A percentile compares a stretch with the other conserved stretches of the same genome.
Conservation (phyloP, 2,888 invertebrate genomes). For the Volucella zonaria region DNA sequence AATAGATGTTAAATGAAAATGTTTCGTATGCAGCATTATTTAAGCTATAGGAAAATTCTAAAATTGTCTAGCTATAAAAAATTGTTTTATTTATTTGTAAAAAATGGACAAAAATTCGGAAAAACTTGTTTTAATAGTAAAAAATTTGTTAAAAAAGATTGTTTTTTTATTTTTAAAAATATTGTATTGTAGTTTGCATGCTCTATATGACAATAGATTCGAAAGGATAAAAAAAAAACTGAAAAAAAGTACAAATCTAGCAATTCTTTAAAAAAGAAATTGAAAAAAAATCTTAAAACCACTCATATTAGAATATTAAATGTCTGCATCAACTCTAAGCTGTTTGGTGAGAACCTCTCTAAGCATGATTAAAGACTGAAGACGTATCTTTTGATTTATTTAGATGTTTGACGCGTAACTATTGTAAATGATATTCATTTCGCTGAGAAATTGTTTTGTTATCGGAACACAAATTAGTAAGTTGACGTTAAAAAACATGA, state of each 20-base stretch:
- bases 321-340: conserved; percentile 28
- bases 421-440: conserved; percentile 64
- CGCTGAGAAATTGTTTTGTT: conserved; percentile 44
- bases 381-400: conserved; percentile 2
- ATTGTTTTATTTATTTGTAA: conserved; percentile 9
- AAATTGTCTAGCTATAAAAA: conserved; percentile 43
- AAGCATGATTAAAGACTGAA: conserved; percentile 24
- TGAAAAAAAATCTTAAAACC: conserved; percentile 62
- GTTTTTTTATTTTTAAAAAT: conserved; percentile 25
- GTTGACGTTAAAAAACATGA: conserved; percentile 53
- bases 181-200: conserved; percentile 42
- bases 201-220: conserved; percentile 50
- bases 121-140: conserved; percentile 20
- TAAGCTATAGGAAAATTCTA: conserved; percentile 49
- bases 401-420: too few species aligned
- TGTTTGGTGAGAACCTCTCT: conserved; percentile 4
- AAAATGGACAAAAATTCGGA: conserved; percentile 29
- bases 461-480: conserved; percentile 47
- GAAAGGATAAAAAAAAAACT: conserved; percentile 36
- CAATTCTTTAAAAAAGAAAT: conserved; percentile 13
- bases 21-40: conserved; percentile 42
- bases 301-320: conserved; percentile 34
- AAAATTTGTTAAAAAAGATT: conserved; percentile 26
- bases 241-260: conserved; percentile 7
- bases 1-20: conserved; percentile 34